phyloP scores from a whole-genome alignment of 2,888 invertebrate genomes.

The Pristionchus maxplancki region DNA sequence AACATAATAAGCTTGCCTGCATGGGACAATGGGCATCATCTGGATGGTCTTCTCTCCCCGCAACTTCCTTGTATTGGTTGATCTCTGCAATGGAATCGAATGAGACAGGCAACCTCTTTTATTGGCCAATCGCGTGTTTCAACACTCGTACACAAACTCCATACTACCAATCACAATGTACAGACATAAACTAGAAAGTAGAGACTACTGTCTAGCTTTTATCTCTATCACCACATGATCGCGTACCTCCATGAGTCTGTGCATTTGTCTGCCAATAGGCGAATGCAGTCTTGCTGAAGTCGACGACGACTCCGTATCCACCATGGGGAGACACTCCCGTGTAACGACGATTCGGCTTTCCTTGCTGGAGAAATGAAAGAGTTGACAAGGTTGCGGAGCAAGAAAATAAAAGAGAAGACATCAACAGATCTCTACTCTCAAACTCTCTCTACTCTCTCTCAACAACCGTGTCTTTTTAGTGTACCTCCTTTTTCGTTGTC shows the following conservation, averaged over 20 bases:
- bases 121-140: not conserved
- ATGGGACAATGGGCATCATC: not conserved
- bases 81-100: not conserved
- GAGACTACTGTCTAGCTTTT: not conserved
- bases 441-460: not conserved
- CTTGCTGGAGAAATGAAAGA: not conserved
- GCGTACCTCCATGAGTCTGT: not conserved
- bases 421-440: not conserved
- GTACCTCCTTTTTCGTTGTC: conserved; percentile 35
- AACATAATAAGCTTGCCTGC: conserved; percentile 28
- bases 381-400: not conserved
- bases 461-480: not conserved
- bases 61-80: not conserved
- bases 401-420: not conserved
- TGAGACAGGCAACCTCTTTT: not conserved
- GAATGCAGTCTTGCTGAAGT: conserved; percentile 11
- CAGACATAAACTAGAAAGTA: too few species aligned
- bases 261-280: conserved; percentile 48
- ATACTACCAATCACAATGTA: not conserved
- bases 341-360: not conserved
- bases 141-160: not conserved
- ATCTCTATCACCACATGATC: not conserved
- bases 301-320: conserved; percentile 33
- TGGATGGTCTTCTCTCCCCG: not conserved
- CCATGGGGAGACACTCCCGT: conserved; percentile 47